Evolutionary conservation across 2,888 invertebrate species (phyloP).

Genomic region (Phragmatobia fuliginosa): DNA sequence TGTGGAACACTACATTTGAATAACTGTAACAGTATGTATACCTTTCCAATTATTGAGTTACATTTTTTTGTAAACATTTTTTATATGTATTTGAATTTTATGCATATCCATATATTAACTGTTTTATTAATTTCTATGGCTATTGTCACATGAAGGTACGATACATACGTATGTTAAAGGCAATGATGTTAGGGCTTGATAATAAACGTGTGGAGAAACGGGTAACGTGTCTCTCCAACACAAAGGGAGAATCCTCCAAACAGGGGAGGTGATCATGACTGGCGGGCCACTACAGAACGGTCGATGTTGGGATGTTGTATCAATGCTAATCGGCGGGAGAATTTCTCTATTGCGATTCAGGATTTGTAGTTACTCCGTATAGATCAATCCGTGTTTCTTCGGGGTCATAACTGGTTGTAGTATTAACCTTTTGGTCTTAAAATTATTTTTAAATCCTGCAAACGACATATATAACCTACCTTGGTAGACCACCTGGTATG

Average conservation of each 20-base stretch:
- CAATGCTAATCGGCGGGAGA: too few relatives aligned
- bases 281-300: too few relatives aligned
- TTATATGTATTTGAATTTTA: neutral
- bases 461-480: conserved; percentile 67
- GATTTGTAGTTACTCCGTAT: too few relatives aligned
- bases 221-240: too few relatives aligned
- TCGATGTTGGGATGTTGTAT: too few relatives aligned
- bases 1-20: neutral
- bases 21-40: neutral
- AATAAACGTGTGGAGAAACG: too few relatives aligned
- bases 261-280: too few relatives aligned
- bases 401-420: too few relatives aligned
- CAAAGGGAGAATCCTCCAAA: too few relatives aligned
- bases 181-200: neutral
- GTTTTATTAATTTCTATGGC: neutral
- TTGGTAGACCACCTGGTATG: conserved; percentile 86
- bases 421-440: neutral
- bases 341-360: too few relatives aligned
- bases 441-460: neutral
- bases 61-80: neutral
- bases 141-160: neutral
- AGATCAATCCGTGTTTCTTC: too few relatives aligned
- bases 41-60: neutral
- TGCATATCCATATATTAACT: neutral
- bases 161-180: neutral